Percentiles rank a stretch among this genome's conserved stretches.
These are phyloP conservation scores for Paramormyrops hopkinsi DNA, from an alignment of 2,797 vertebrate genomes.

Conservation along the genomic window DNA sequence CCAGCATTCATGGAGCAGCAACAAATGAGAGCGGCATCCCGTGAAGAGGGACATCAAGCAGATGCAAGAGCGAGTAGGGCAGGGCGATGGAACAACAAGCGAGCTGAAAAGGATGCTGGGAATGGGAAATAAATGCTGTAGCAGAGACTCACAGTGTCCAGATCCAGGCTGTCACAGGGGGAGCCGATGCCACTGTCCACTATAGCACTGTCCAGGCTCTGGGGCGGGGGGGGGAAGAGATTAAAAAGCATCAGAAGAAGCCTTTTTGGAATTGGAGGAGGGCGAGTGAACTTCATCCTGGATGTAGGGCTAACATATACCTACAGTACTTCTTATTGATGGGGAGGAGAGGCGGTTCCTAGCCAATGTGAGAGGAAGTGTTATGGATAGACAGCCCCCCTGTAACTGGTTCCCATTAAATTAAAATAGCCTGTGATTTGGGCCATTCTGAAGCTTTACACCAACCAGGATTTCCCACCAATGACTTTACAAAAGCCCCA, in stretches of 20 bases:
- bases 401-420: neutral
- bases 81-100: neutral
- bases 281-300: neutral
- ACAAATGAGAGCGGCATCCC: neutral
- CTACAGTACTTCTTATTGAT: neutral
- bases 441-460: neutral
- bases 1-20: neutral
- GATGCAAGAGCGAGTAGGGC: neutral
- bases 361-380: neutral
- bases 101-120: neutral
- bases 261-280: neutral
- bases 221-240: neutral
- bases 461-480: neutral
- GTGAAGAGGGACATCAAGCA: neutral
- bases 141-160: slow-evolving; percentile 57
- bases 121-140: too few relatives aligned
- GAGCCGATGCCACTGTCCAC: slow-evolving; percentile 67
- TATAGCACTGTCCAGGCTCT: slow-evolving; percentile 79
- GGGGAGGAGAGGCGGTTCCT: neutral
- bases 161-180: slow-evolving; percentile 48
- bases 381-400: neutral
- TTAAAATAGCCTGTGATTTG: neutral
- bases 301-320: neutral
- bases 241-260: neutral
- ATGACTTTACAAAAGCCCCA: neutral